phyloP scores from a whole-genome alignment of 2,888 invertebrate genomes.

The Hyppa rectilinea region DNA sequence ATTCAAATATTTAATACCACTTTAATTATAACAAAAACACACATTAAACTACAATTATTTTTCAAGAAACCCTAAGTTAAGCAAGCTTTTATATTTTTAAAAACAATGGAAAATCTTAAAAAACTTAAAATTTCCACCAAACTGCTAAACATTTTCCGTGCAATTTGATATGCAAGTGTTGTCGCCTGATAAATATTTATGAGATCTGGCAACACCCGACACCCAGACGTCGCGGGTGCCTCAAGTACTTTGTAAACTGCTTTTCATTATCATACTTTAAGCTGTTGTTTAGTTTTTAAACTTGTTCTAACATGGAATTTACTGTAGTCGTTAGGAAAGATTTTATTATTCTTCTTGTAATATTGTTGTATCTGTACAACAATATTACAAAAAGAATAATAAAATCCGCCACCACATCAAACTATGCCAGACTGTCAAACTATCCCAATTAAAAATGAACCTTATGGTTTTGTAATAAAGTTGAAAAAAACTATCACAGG shows the following conservation, averaged over 20 bases:
- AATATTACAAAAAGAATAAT: no score
- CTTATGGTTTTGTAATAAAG: no score
- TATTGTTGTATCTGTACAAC: no score
- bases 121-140: constrained; percentile 14
- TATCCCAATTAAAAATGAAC: no score
- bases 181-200: constrained; percentile 67
- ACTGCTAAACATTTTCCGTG: constrained; percentile 55
- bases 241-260: constrained; percentile 65
- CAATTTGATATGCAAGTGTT: constrained; percentile 68
- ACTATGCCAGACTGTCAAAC: no score
- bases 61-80: neutral
- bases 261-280: constrained; percentile 69
- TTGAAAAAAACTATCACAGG: no score
- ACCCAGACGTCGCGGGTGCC: constrained; percentile 59
- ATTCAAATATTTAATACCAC: no score
- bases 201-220: constrained; percentile 57
- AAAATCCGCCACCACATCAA: no score
- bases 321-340: constrained; percentile 26
- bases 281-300: constrained; percentile 63
- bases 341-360: neutral
- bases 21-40: no score
- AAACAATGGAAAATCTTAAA: neutral
- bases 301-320: constrained; percentile 46
- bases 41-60: no score
- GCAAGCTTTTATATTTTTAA: neutral